phyloP scores from a whole-genome alignment of 1,140 invertebrate species.

The Dinoponera quadriceps region DNA sequence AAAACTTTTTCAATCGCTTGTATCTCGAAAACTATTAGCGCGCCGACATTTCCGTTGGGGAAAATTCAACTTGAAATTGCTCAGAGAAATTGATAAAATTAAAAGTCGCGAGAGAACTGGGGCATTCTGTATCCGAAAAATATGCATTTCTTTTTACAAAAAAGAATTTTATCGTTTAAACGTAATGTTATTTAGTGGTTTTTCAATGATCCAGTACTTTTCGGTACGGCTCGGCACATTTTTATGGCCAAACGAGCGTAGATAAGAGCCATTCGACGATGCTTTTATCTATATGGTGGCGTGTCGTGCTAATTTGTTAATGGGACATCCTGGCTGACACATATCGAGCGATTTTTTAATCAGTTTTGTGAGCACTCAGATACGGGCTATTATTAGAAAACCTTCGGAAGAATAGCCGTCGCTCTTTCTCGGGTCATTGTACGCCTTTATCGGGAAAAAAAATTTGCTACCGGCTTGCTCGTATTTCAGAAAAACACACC shows the following conservation, averaged over 20 bases:
- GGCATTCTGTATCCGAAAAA: too few relatives aligned
- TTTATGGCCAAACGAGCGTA: constrained; percentile 26
- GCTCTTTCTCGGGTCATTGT: constrained; percentile 39
- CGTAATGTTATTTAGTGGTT: constrained; percentile 13
- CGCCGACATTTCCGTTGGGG: too few relatives aligned
- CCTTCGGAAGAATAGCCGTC: constrained; percentile 58
- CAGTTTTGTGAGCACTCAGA: constrained; percentile 61
- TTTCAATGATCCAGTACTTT: constrained; percentile 3
- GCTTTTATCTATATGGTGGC: constrained; percentile 61
- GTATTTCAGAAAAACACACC: constrained; percentile 4
- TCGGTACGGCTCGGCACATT: neutral
- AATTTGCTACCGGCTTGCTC: constrained; percentile 1
- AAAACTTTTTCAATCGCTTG: too few relatives aligned
- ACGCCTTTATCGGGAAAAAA: constrained; percentile 47
- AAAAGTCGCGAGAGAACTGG: too few relatives aligned
- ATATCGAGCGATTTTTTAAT: constrained; percentile 68
- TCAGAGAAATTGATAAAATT: too few relatives aligned
- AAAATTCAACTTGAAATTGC: too few relatives aligned
- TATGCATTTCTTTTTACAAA: too few relatives aligned
- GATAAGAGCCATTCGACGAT: constrained; percentile 55
- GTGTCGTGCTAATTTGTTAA: constrained; percentile 71
- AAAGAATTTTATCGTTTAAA: neutral
- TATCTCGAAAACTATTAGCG: too few relatives aligned
- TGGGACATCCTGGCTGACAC: constrained; percentile 67
- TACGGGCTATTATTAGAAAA: constrained; percentile 70